Base-by-base conservation (phyloP, 2,113 vertebrate genomes). In the Ptychochromis oligacanthus region DNA sequence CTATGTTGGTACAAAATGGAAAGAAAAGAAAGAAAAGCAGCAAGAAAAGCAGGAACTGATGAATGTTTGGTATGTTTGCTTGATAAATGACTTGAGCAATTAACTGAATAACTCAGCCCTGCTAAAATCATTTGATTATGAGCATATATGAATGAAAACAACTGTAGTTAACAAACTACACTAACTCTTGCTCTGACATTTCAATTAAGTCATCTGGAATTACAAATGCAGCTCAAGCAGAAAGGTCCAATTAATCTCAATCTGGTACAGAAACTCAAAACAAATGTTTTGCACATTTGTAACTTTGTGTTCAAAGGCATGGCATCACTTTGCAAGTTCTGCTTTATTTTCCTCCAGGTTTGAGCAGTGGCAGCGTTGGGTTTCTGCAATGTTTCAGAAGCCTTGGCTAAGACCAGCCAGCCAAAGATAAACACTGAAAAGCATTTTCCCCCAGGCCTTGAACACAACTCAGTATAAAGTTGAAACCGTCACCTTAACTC, bases 401-500 rank as follows among this genome's bases (percentile, higher is more conserved):
- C 81, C 82, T 89, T 86, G 81, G 82, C 87, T 90, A 72, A 75
- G 83, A 93, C 74, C 84, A 88, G 83, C 83, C 88, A 93, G 58
- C 83, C 86, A 85, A 91, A 91, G 88, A 94, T 90, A 93, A 90
- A 91, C 85, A 82, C 43, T 56, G 82, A 90, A 89, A 87, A 84
- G 80, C 88, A 83, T 93, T 88, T 86, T 75, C 90, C 92, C 85
- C 22, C 36, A 90, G 93, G 91, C 91, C 79, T 85, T 70, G 40
- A 91, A 87, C 76, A 77, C 79, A 89, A 89, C 84, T 85, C 75
- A 59, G 88, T 86, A 79, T 85, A 88, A 90, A 91, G 93, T 91
- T 67, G 86, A 88, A 90, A 88, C 88, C 82, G 75, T 91, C 94
- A 92, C 92, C 92, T 94, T 89, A 74, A 87, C 85, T 90, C 81